Percentiles rank a stretch among this genome's conserved stretches.
These are phyloP conservation scores for Solea solea DNA, from an alignment of 2,113 vertebrate genomes.

Conservation along the genomic window DNA sequence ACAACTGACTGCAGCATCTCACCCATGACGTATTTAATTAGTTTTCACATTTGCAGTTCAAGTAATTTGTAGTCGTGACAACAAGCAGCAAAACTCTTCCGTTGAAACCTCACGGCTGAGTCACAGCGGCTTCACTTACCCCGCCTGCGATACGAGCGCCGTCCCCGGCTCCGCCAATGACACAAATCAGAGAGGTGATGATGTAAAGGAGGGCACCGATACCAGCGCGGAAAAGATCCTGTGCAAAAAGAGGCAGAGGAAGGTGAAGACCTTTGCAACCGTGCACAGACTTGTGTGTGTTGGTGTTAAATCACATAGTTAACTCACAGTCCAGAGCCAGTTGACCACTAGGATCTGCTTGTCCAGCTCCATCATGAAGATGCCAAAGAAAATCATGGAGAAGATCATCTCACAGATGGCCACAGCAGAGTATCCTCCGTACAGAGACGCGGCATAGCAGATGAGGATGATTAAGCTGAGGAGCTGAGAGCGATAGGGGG, in stretches of 20 bases:
- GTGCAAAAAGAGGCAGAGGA: conserved; percentile 20
- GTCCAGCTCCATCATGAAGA: conserved; percentile 82
- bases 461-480: conserved; percentile 80
- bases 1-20: too few species aligned
- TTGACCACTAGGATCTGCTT: conserved; percentile 75
- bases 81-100: neutral
- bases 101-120: neutral
- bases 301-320: neutral
- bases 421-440: conserved; percentile 67
- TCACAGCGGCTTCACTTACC: conserved; percentile 58
- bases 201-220: conserved; percentile 73
- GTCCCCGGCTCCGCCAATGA: conserved; percentile 67
- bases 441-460: conserved; percentile 69
- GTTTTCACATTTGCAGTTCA: too few species aligned
- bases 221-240: conserved; percentile 79
- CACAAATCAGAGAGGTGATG: conserved; percentile 77
- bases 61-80: neutral
- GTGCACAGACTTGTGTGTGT: too few species aligned
- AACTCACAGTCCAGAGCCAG: conserved; percentile 85
- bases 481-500: conserved; percentile 31
- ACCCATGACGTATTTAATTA: too few species aligned
- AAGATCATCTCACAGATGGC: conserved; percentile 79
- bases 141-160: conserved; percentile 79
- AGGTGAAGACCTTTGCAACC: neutral
- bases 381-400: conserved; percentile 72